Evolutionary conservation across 2,888 invertebrate species (phyloP), one percentile per base, ranked within the genome.

Genomic region (Netelia virgata): DNA sequence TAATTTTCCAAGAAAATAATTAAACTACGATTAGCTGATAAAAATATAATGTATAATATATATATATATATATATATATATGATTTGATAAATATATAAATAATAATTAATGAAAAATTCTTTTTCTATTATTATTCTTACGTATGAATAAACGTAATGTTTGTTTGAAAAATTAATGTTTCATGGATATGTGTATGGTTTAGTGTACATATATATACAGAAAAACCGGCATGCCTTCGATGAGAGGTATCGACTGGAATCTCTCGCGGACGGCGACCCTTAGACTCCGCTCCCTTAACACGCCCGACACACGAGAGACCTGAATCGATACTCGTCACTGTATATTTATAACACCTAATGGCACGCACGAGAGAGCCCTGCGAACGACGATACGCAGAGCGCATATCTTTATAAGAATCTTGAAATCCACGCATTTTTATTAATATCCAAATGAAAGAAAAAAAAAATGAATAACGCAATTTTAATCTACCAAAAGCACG

Each of bases 231-330:
- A 36, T 18, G 73, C 50, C 63, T 86, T 87, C 74, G 84, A 87
- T 87, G 87, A 87, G 82, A 68, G 70, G 80, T 90, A 91, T 90
- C 86, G 90, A 90, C 87, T 86, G 73, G 76, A 88, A 88, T 90
- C 85, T 85, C n/a, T 86, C 57, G 61, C 66, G 83, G 76, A 86
- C 88, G 84, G 87, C 88, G 87, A 89, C 87, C 88, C 90, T 89
- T 88, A 78, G 66, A 79, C 85, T 86, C 86, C 80, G 64, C 82
- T 86, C 87, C 86, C 86, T 86, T 79, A 53, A 36, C 41, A 63
- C 64, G 64, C 70, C 20, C 63, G 61, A 66, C 70, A 72, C 66
- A 36, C 36, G 36, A 36, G 70, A 72, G 47, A 79, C 74, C 80
- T 73, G 77, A 89, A 90, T 91, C 91, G 90, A 91, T 91, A 88